These are phyloP conservation scores for Pteropus rufus DNA, from an alignment of 2,797 vertebrate genomes.

Conservation along the genomic window DNA sequence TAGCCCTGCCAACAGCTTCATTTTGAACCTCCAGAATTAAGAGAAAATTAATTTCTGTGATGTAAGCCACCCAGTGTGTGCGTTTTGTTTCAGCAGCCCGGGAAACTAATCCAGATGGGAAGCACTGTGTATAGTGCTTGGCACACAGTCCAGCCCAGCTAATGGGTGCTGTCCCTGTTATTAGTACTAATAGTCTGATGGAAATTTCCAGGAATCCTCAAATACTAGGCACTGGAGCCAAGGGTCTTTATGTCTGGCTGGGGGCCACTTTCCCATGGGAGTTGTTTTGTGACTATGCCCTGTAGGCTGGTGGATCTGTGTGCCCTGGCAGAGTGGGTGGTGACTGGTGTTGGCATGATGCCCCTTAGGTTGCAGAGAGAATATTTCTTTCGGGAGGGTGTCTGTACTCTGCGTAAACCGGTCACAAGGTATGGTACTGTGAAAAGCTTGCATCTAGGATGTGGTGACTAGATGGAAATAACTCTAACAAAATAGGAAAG, in stretches of 20 bases:
- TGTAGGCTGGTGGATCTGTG: neutral
- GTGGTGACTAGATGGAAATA: neutral
- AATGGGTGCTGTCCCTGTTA: neutral
- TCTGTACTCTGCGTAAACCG: neutral
- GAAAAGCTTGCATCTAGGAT: neutral
- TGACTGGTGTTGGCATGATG: neutral
- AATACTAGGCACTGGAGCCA: neutral
- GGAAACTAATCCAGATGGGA: neutral
- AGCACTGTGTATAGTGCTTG: neutral
- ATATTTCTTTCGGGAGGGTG: neutral
- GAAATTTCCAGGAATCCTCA: neutral
- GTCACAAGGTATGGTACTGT: neutral
- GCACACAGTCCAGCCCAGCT: neutral
- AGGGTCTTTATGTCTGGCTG: neutral
- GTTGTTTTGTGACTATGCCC: neutral
- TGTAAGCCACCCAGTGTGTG: neutral
- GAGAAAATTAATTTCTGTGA: neutral
- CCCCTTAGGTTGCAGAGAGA: neutral
- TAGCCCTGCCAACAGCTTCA: rapidly evolving
- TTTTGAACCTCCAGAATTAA: neutral
- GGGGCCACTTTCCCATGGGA: neutral
- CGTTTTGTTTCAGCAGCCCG: neutral
- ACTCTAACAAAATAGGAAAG: neutral
- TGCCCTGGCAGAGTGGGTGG: neutral
- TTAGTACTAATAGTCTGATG: neutral